phyloP scores from a whole-genome alignment of 2,113 vertebrate species.

The Delphinapterus leucas region DNA sequence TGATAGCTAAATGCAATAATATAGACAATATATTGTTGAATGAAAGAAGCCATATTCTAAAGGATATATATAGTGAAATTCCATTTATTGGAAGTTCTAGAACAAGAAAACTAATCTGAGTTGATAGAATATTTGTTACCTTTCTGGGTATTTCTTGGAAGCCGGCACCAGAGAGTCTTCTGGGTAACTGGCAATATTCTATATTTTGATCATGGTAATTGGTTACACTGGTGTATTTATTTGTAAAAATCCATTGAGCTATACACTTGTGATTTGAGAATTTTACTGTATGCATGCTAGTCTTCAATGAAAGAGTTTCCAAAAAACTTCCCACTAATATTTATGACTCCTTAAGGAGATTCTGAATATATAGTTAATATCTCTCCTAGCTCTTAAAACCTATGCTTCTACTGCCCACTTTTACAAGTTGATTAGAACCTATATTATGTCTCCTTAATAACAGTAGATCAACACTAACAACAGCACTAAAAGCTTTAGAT shows the following conservation, averaged over 20 bases:
- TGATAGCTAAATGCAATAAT: neutral
- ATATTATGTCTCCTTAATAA: slow-evolving; percentile 66
- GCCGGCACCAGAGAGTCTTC: neutral
- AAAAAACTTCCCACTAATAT: neutral
- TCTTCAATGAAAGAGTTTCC: neutral
- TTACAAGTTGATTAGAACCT: slow-evolving; percentile 55
- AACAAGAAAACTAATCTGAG: neutral
- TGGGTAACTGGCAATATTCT: neutral
- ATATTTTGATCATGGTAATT: neutral
- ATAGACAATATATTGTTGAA: neutral
- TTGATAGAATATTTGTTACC: neutral
- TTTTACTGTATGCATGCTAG: neutral
- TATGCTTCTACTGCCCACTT: slow-evolving; percentile 71
- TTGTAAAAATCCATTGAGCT: neutral
- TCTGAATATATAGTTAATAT: slow-evolving; percentile 19
- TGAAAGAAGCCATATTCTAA: neutral
- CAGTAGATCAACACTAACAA: slow-evolving; percentile 69
- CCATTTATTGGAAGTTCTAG: neutral
- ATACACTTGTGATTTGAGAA: neutral
- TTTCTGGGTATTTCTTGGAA: neutral
- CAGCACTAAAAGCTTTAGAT: slow-evolving; percentile 55
- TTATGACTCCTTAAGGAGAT: neutral
- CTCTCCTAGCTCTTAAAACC: slow-evolving; percentile 28
- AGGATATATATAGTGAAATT: neutral
- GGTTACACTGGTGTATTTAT: neutral